Percentiles rank a stretch among this genome's conserved stretches.
Evolutionary conservation across 2,888 invertebrate species (phyloP).

Genomic region (Latrodectus elegans): DNA sequence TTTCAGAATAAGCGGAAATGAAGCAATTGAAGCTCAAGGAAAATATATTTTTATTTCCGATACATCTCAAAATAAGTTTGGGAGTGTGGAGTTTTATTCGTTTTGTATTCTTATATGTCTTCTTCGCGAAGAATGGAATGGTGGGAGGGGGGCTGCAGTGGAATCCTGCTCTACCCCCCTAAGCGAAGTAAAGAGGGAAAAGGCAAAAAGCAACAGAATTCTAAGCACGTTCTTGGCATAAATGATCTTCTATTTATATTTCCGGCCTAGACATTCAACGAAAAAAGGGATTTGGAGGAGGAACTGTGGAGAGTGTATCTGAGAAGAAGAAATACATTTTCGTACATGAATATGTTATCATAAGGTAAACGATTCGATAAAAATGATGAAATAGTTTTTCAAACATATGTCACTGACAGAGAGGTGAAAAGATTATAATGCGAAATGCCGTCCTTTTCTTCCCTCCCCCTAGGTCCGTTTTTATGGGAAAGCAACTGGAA

Average conservation of each 20-base stretch:
- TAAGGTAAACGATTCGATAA: constrained; percentile 48
- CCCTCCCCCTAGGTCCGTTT: background rate
- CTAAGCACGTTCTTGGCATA: constrained; percentile 31
- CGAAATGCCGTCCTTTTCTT: constrained; percentile 15
- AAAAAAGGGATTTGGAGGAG: constrained; percentile 40
- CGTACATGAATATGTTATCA: constrained; percentile 38
- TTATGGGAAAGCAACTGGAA: constrained; percentile 13
- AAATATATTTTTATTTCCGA: background rate
- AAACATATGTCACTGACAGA: constrained; percentile 37
- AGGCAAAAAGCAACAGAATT: constrained; percentile 11
- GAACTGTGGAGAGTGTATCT: constrained; percentile 9
- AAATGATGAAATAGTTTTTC: constrained; percentile 49
- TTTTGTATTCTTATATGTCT: background rate
- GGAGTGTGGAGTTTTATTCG: background rate
- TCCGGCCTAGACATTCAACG: constrained; percentile 36
- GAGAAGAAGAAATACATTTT: background rate
- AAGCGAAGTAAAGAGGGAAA: background rate
- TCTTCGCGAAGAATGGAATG: background rate
- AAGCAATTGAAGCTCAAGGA: background rate
- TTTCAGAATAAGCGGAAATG: background rate
- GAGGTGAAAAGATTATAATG: constrained; percentile 47
- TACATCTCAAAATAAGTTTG: background rate
- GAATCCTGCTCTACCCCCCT: background rate
- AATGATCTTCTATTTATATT: constrained; percentile 59
- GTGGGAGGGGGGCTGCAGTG: background rate